Evolutionary conservation across 2,113 vertebrate species (phyloP).

Genomic region (Xyrauchen texanus): DNA sequence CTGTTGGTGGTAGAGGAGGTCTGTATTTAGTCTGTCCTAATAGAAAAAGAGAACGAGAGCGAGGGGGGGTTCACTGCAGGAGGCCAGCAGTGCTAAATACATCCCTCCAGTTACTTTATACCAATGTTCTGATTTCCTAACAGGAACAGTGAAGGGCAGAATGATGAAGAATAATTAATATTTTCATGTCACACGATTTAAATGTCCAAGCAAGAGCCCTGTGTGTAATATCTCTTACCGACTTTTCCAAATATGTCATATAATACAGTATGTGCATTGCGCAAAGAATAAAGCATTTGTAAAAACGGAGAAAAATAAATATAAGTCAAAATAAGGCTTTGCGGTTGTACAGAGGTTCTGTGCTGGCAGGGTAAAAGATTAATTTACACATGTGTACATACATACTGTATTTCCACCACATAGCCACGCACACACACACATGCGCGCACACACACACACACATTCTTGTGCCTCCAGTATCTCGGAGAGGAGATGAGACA

Average conservation of each 20-base stretch:
- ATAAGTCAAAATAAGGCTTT: slow-evolving; percentile 2
- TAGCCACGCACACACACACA: too few relatives aligned
- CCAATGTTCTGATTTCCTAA: neutral
- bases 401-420: too few relatives aligned
- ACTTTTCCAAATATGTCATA: too few relatives aligned
- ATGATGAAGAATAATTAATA: too few relatives aligned
- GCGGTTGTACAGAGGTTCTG: neutral
- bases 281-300: neutral
- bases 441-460: too few relatives aligned
- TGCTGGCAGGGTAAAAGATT: slow-evolving; percentile 11
- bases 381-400: slow-evolving; percentile 2
- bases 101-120: neutral
- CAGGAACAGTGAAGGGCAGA: too few relatives aligned
- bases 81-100: slow-evolving; percentile 7
- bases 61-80: neutral
- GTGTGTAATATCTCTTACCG: too few relatives aligned
- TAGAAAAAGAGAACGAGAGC: neutral
- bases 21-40: slow-evolving; percentile 25
- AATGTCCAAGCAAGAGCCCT: too few relatives aligned
- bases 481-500: neutral
- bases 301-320: neutral
- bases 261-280: neutral
- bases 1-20: neutral
- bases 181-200: too few relatives aligned
- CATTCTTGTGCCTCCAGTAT: too few relatives aligned